Conservation (phyloP, 2,797 vertebrate genomes). For the Cossypha polioptera region DNA sequence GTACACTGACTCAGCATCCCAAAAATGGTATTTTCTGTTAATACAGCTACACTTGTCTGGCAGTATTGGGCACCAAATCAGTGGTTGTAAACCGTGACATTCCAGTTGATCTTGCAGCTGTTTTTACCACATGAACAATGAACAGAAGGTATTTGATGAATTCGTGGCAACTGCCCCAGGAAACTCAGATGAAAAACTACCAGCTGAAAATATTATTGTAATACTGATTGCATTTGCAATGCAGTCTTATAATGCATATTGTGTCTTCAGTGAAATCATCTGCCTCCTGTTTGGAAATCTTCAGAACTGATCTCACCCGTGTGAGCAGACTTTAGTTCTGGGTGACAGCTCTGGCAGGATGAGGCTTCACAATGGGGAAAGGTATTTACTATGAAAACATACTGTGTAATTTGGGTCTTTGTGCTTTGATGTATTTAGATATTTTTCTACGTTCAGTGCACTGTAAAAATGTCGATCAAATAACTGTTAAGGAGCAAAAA, state of each 20-base stretch:
- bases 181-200: neutral
- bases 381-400: neutral
- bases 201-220: neutral
- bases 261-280: neutral
- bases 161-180: neutral
- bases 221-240: neutral
- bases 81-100: neutral
- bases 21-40: neutral
- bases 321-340: neutral
- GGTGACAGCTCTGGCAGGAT: neutral
- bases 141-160: conserved; percentile 19
- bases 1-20: neutral
- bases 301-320: neutral
- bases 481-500: neutral
- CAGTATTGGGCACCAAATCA: neutral
- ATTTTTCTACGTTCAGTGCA: neutral
- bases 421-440: neutral
- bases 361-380: neutral
- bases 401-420: neutral
- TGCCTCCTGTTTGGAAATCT: neutral
- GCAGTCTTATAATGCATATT: neutral
- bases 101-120: neutral
- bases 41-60: neutral
- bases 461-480: neutral
- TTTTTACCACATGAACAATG: neutral